Conservation (phyloP, 1,140 invertebrate species). For the Pogonomyrmex californicus region DNA sequence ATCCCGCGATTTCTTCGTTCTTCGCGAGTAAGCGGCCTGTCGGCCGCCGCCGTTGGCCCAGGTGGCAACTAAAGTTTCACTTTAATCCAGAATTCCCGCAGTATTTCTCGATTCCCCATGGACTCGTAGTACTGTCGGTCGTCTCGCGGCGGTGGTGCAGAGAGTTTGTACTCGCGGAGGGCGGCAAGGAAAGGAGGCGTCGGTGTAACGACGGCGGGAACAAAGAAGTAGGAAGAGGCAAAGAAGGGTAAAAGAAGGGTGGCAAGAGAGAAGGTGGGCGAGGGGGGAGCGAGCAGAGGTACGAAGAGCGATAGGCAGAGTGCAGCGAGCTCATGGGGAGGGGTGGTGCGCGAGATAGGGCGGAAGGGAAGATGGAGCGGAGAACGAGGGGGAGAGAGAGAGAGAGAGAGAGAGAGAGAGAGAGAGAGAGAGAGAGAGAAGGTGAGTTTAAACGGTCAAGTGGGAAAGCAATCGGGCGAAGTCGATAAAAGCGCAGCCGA, state of each 20-base stretch:
- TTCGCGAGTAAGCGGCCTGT: constrained; percentile 28
- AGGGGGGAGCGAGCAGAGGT: not conserved
- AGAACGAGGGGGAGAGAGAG: constrained; percentile 1
- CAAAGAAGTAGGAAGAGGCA: constrained; percentile 31
- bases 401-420: too few relatives aligned
- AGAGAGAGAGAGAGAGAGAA: too few relatives aligned
- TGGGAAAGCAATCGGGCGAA: constrained; percentile 72
- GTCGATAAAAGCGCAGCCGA: constrained; percentile 71
- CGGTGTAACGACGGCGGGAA: constrained; percentile 32
- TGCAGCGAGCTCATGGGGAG: constrained; percentile 23
- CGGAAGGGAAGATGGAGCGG: not conserved
- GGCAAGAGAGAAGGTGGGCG: not conserved
- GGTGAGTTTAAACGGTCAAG: constrained; percentile 72
- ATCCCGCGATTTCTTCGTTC: constrained; percentile 33
- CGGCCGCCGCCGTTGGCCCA: constrained; percentile 35
- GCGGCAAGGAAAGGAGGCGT: not conserved
- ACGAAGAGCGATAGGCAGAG: constrained; percentile 37
- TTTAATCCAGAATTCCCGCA: constrained; percentile 71
- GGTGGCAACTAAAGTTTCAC: constrained; percentile 71
- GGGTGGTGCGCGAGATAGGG: constrained; percentile 3
- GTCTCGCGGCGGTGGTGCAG: constrained; percentile 41
- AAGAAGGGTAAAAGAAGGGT: constrained; percentile 26
- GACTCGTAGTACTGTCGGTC: constrained; percentile 49
- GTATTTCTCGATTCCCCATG: constrained; percentile 63
- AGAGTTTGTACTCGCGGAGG: constrained; percentile 28